Evolutionary conservation across 2,113 vertebrate genomes (phyloP), one percentile per base, ranked within the genome.

Genomic region (Semnornis frantzii): DNA sequence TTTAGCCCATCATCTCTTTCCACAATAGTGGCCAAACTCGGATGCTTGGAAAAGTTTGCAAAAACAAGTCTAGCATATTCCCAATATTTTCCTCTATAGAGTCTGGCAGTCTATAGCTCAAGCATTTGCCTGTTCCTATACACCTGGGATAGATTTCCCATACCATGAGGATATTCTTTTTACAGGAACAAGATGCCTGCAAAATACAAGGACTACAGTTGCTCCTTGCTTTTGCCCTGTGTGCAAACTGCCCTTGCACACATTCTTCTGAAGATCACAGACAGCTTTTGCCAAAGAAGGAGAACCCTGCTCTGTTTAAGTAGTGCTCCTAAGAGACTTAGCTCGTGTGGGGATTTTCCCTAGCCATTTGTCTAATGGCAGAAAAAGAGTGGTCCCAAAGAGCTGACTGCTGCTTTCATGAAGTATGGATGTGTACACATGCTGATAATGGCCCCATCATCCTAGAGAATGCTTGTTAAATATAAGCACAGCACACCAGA

Each of bases 401-500:
- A 66, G 33, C 57, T n/a, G 24, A 5, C 25, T 33, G 25, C 48
- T 78, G 52, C 31, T 74, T 85, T 74, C 31, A 21, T 19, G 27
- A 68, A 69, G 28, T 15, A 39, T 0, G 0, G 68, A 21, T 4
- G 3, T 15, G 12, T 64, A 15, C 31, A 69, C 1, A 1, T 55
- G 42, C 16, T 31, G 23, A 57, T 21, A 65, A 69, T 8, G 19
- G 44, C 44, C 69, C 57, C 37, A 10, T 50, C 80, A 65, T 33
- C 10, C 23, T 70, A 82, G 70, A 25, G 10, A 21, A 71, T 39
- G 31, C 27, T 58, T 1, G 0, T 37, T 73, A 50, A 50, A 82
- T 70, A 23, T 63, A 31, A n/a, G 58, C 34, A 54, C 8, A 75
- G n/a, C 28, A 68, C 63, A 75, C 17, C 24, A 39, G 18, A 89